Base-by-base conservation (phyloP, 2,888 invertebrate species). In the Dusona sp. region DNA sequence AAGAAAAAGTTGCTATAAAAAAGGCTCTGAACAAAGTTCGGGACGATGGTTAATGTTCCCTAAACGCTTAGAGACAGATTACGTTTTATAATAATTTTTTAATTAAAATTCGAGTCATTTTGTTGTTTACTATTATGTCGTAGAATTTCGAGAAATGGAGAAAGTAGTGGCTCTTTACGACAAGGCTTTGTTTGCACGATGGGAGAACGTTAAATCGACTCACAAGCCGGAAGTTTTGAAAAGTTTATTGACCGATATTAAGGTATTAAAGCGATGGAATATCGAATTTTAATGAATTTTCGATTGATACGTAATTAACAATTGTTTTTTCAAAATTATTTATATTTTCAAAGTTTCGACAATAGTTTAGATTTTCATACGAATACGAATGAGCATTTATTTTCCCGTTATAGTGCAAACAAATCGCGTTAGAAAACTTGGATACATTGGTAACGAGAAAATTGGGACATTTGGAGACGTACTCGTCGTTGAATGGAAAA, bases 141-240 rank as follows among this genome's bases (percentile, higher is more conserved):
- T 54, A 92, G 92, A 92, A 90, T 88, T 90, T 61, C 88, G 90
- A 70, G 92, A 93, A 88, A 91, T 93, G 90, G 93, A 93, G 87
- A 90, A 90, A 11, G 88, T 92, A 16, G 89, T 94, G n/a, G 90
- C 92, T 29, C 89, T 90, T 9, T 91, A 92, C 73, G 94, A 94
- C 83, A 93, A 92, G 84, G 86, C 91, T 11, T 88, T 94, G 83
- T 90, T 91, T 67, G 88, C 88, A 25, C 90, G 91, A 51, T 94
- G 94, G 94, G 92, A 92, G 65, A 92, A 73, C 38, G 85, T 90
- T 8, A 92, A 91, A 68, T 88, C 89, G 25, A 91, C 91, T 11
- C 90, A 89, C 77, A 92, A 92, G 70, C 85, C 88, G 0, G 92
- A 92, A 51, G 84, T 89, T 29, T 84, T 93, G 7, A 90, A 92